Base-by-base conservation (phyloP, 2,113 vertebrate species). In the Sylvietta virens region DNA sequence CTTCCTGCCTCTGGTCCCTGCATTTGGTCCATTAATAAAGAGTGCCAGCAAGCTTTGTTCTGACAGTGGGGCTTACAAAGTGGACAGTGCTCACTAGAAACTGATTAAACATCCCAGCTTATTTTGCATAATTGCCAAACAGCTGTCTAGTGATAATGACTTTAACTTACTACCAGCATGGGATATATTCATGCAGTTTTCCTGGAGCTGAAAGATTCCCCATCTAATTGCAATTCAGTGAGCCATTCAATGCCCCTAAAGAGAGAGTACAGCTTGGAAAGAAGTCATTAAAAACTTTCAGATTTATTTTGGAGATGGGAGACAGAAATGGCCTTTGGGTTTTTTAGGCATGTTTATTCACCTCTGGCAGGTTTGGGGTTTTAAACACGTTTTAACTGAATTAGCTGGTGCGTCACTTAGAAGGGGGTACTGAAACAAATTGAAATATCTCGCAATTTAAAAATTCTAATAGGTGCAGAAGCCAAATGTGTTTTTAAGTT, bases 91-190 rank as follows among this genome's bases (percentile, higher is more conserved):
- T 96, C 67, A 53, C 79, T 77, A 54, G 66, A 67, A 97, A 88
- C 74, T 80, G 90, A 93, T 97, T 80, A 91, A 93, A 86, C 88
- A 74, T 94, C 74, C 81, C 76, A 81, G 33, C 62, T 94, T 90
- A 80, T 93, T 96, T 95, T 91, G 86, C 92, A 64, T 97, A 96
- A 95, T 93, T 96, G 79, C 93, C 85, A 96, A 95, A 93, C 87
- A 95, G 67, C 88, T 95, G 77, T 92, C 94, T 95, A 33, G 57
- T 83, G 67, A 69, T 95, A 93, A 95, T 96, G 92, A 92, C 88
- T 95, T 88, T 91, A 90, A 94, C 71, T 95, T 95, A 94, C 90
- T 94, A 83, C 71, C 79, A 95, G 85, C 85, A 60, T 92, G 93
- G 93, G 90, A 92, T 90, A 44, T 81, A 92, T 90, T 94, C 27